Conservation (phyloP, 1,140 invertebrate species). For the Prorops nasuta region DNA sequence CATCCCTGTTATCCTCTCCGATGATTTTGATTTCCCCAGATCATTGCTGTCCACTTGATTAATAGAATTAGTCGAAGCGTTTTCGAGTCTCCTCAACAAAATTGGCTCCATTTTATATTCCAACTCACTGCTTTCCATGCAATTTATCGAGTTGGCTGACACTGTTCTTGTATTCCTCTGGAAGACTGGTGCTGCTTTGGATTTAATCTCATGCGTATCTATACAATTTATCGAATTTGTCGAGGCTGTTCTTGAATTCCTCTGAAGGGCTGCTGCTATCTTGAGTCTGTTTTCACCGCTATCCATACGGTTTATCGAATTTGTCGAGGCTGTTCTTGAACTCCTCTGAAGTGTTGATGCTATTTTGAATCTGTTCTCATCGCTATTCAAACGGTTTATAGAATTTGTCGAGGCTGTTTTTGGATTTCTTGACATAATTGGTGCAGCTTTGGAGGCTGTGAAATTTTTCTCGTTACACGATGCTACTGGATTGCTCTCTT, state of each 20-base stretch:
- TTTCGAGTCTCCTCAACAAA: no score
- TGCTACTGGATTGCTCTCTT: conserved; percentile 4
- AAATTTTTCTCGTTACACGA: neutral
- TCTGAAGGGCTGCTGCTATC: conserved; percentile 27
- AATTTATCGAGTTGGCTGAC: no score
- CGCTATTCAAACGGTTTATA: conserved; percentile 9
- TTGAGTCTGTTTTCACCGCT: conserved; percentile 9
- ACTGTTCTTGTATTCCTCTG: neutral
- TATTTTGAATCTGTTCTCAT: conserved; percentile 16
- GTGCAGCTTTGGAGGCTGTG: neutral
- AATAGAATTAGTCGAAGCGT: no score
- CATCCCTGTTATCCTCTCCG: conserved; percentile 50
- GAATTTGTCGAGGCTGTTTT: neutral
- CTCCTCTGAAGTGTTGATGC: conserved; percentile 30
- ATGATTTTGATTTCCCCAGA: no score
- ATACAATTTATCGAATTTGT: conserved; percentile 16
- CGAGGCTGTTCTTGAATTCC: conserved; percentile 26
- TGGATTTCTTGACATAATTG: neutral
- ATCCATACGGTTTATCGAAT: conserved; percentile 14
- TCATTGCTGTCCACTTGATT: neutral
- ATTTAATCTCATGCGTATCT: neutral
- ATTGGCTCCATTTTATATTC: no score
- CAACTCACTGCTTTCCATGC: neutral
- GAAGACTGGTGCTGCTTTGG: no score
- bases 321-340: conserved; percentile 21